phyloP scores from a whole-genome alignment of 2,113 vertebrate species.

The Calyptommatus sinebrachiatus region DNA sequence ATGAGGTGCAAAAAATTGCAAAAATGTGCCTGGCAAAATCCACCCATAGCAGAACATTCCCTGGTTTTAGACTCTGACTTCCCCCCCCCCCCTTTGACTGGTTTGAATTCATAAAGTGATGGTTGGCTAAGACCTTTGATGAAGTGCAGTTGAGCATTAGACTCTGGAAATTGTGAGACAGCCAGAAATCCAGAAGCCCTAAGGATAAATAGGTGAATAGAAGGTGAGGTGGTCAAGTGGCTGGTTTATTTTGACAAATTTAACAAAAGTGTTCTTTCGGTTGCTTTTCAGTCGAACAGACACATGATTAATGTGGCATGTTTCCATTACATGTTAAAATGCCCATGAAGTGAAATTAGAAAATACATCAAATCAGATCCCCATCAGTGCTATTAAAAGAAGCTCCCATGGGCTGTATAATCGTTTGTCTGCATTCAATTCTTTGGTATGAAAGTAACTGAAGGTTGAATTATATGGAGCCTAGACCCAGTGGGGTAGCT shows the following conservation, averaged over 20 bases:
- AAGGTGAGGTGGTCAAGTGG: neutral
- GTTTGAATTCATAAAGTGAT: neutral
- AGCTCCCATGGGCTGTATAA: neutral
- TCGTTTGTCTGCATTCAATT: neutral
- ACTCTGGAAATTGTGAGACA: conserved; percentile 1
- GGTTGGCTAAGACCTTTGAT: conserved; percentile 1
- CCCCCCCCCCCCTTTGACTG: neutral
- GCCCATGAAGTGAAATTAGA: neutral
- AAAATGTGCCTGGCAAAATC: conserved; percentile 61
- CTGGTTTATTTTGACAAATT: conserved; percentile 7
- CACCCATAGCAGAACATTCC: conserved; percentile 57
- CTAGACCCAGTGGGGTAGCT: too few relatives aligned
- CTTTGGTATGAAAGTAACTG: neutral
- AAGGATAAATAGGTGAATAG: neutral
- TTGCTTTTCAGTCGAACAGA: neutral
- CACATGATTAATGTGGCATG: too few relatives aligned
- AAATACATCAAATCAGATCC: neutral
- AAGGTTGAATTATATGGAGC: neutral
- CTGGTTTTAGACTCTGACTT: neutral
- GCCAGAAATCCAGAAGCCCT: neutral
- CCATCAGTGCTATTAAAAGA: neutral
- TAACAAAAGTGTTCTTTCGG: neutral
- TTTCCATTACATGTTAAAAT: neutral
- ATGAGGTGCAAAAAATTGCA: conserved; percentile 62
- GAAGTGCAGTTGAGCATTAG: neutral